A percentile compares a stretch with the other conserved stretches of the same genome.
Evolutionary conservation across 2,797 vertebrate species (phyloP).

Genomic region (Petrocephalus schoutedeni): DNA sequence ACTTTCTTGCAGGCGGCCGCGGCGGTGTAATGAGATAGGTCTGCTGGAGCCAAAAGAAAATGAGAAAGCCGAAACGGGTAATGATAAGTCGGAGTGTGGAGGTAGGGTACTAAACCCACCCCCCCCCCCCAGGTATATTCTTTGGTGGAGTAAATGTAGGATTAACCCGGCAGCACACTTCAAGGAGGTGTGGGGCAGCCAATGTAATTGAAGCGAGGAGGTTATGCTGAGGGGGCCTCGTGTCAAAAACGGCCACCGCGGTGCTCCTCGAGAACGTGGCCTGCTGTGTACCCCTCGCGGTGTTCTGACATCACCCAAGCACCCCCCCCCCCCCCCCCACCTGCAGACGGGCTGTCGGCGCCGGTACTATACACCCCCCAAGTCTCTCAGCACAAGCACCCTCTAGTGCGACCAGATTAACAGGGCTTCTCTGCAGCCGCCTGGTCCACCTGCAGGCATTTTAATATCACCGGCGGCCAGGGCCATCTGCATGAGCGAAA

Average conservation of each 20-base stretch:
- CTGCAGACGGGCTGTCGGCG: neutral
- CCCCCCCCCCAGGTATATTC: neutral
- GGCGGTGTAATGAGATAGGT: constrained; percentile 18
- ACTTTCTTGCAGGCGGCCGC: neutral
- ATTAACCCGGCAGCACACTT: neutral
- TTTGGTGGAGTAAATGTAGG: neutral
- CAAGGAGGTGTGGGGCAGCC: neutral
- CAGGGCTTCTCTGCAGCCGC: constrained; percentile 35
- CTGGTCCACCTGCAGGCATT: constrained; percentile 31
- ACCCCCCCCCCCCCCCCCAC: neutral
- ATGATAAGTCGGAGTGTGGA: neutral
- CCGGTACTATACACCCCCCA: neutral
- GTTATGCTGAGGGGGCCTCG: neutral
- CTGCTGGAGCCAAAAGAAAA: neutral
- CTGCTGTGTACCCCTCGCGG: neutral
- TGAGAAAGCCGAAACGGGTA: neutral
- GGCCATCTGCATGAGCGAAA: neutral
- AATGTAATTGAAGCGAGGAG: neutral
- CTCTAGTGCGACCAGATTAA: neutral
- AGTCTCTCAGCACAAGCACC: neutral
- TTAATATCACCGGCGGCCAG: constrained; percentile 23
- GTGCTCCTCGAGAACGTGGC: neutral
- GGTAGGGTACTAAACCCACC: neutral
- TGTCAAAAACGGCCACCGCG: neutral
- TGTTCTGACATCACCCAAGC: neutral